These are phyloP conservation scores for Eolophus roseicapilla DNA, from an alignment of 2,113 vertebrate genomes.

Conservation along the genomic window DNA sequence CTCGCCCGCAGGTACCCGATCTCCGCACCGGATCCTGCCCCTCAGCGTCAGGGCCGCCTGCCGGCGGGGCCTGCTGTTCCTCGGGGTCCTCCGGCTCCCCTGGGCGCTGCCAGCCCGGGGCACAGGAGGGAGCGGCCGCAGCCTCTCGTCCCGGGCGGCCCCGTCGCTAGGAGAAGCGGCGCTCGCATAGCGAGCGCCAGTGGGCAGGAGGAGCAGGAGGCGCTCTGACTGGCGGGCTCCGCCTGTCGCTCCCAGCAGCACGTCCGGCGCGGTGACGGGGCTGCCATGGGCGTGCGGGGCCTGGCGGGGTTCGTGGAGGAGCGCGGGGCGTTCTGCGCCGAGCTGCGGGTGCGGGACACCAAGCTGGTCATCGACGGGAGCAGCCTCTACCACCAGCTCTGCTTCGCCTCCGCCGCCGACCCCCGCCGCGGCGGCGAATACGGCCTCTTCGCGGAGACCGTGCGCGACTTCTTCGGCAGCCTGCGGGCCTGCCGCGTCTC, in stretches of 20 bases:
- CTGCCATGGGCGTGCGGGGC: slow-evolving; percentile 87
- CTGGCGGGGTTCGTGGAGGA: slow-evolving; percentile 84
- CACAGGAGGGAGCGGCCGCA: neutral
- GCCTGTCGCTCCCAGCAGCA: fast-evolving
- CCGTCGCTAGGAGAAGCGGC: neutral
- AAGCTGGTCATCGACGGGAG: slow-evolving; percentile 88
- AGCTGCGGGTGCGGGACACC: slow-evolving; percentile 82
- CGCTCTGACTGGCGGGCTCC: neutral
- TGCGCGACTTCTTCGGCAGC: slow-evolving; percentile 79
- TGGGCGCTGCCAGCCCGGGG: neutral
- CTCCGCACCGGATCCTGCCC: neutral
- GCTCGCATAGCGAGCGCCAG: fast-evolving
- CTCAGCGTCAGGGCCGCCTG: neutral
- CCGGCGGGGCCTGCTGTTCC: neutral
- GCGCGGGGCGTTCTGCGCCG: slow-evolving; percentile 77
- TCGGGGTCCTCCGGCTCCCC: neutral
- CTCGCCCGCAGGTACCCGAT: neutral
- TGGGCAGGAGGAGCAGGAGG: neutral
- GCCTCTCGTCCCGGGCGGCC: neutral
- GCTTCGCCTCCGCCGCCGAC: slow-evolving; percentile 80
- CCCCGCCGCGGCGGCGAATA: slow-evolving; percentile 88
- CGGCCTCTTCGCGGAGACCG: slow-evolving; percentile 74
- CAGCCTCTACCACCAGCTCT: slow-evolving; percentile 86
- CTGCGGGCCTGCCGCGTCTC: slow-evolving; percentile 80
- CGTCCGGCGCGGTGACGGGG: neutral